Conservation (phyloP, 2,797 vertebrate genomes). For the Girardinus metallicus region DNA sequence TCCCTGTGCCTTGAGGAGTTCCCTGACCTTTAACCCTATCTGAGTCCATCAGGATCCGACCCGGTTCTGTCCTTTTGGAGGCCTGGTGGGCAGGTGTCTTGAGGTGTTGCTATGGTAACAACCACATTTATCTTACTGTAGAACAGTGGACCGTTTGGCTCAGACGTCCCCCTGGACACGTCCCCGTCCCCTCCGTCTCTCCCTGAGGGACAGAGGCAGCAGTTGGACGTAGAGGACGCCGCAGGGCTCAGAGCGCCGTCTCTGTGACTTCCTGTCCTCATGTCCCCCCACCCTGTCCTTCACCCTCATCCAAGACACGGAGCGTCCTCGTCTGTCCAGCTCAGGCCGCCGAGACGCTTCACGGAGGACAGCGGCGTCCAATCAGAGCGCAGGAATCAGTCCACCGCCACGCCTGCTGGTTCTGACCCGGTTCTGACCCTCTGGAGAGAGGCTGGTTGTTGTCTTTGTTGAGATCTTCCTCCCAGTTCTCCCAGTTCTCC, state of each 20-base stretch:
- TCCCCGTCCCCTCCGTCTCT: conserved; percentile 34
- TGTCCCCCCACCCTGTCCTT: conserved; percentile 24
- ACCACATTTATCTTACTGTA: conserved; percentile 59
- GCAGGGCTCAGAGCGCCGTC: conserved; percentile 39
- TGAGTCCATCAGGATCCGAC: not conserved
- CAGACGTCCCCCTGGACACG: conserved; percentile 78
- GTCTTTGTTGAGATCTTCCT: not conserved
- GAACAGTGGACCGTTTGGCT: conserved; percentile 83
- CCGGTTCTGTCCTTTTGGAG: not conserved
- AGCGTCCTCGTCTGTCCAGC: conserved; percentile 27
- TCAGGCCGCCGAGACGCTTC: conserved; percentile 57
- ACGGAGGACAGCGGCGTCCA: conserved; percentile 14
- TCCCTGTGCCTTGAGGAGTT: not conserved
- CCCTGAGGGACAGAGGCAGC: conserved; percentile 49
- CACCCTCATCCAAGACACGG: conserved; percentile 5
- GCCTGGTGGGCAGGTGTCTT: not conserved
- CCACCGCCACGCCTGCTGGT: not conserved
- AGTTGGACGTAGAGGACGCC: conserved; percentile 35
- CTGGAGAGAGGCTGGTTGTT: not conserved
- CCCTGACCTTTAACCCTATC: not conserved
- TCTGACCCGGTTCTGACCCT: not conserved
- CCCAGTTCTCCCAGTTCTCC: not conserved
- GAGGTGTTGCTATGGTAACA: not conserved
- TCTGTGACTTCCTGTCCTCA: not conserved
- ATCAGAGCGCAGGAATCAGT: not conserved